phyloP scores from a whole-genome alignment of 2,113 vertebrate genomes.

The Myanophis thanlyinensis region DNA sequence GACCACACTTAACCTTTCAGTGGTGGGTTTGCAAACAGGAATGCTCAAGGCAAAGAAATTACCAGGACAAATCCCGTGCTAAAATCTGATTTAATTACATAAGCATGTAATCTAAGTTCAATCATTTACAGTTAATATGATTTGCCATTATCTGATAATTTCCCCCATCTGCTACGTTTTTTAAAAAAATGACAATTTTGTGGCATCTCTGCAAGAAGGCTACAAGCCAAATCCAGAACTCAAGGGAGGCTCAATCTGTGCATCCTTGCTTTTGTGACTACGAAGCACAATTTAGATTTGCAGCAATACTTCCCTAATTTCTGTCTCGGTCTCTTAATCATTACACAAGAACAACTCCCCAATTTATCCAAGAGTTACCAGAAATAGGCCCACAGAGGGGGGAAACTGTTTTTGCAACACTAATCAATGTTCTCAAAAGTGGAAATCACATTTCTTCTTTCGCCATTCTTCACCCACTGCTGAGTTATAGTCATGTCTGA shows the following conservation, averaged over 20 bases:
- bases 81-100: not conserved
- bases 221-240: not conserved
- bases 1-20: not conserved
- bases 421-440: constrained; percentile 11
- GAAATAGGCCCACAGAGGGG: not conserved
- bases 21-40: not conserved
- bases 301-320: not conserved
- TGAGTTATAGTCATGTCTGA: not conserved
- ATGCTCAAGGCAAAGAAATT: not conserved
- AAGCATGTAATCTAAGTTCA: not conserved
- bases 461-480: not conserved
- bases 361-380: not conserved
- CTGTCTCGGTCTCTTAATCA: not conserved
- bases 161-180: not conserved
- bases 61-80: not conserved
- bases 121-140: not conserved
- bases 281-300: not conserved
- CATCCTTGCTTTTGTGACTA: not conserved
- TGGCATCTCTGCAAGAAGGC: not conserved
- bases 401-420: not conserved
- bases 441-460: not conserved
- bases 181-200: not conserved
- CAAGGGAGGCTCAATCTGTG: not conserved
- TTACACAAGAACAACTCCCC: not conserved
- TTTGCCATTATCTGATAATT: not conserved